These are phyloP conservation scores for Drosophila neotestacea DNA, from an alignment of 2,888 invertebrate genomes.

Conservation along the genomic window DNA sequence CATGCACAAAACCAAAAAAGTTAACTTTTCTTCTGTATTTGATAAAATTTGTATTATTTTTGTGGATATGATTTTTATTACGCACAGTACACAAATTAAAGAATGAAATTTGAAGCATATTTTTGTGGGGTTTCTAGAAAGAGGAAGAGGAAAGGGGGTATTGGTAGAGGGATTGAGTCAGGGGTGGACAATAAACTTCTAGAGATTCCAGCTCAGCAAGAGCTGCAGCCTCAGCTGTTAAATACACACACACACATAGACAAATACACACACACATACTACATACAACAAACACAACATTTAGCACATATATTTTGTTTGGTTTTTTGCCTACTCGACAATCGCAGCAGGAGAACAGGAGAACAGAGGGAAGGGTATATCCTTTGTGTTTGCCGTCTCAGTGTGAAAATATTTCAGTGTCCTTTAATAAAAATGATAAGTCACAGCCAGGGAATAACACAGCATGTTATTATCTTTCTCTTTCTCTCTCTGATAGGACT, in stretches of 20 bases:
- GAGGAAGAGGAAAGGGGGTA: too few species aligned
- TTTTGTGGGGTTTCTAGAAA: background rate
- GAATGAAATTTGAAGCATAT: conserved; percentile 2
- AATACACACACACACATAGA: conserved; percentile 18
- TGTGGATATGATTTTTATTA: background rate
- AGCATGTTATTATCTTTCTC: conserved; percentile 17
- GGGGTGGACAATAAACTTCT: conserved; percentile 25
- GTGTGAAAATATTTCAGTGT: conserved; percentile 64
- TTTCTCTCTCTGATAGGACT: background rate
- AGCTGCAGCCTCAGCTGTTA: conserved; percentile 22
- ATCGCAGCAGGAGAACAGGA: conserved; percentile 28
- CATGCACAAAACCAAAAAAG: too few species aligned
- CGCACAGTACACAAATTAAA: conserved; percentile 21
- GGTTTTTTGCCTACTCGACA: conserved; percentile 58
- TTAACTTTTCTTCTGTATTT: background rate
- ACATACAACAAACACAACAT: conserved; percentile 11
- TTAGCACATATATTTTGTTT: conserved; percentile 45
- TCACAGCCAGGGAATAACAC: conserved; percentile 57
- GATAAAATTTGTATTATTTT: background rate
- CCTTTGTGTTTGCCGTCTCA: conserved; percentile 53
- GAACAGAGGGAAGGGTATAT: background rate
- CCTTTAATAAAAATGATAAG: conserved; percentile 69
- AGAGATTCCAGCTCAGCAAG: conserved; percentile 24
- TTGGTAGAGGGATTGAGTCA: background rate
- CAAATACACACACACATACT: conserved; percentile 2